Conservation (phyloP, 2,888 invertebrate species). For the Desoria tigrina region DNA sequence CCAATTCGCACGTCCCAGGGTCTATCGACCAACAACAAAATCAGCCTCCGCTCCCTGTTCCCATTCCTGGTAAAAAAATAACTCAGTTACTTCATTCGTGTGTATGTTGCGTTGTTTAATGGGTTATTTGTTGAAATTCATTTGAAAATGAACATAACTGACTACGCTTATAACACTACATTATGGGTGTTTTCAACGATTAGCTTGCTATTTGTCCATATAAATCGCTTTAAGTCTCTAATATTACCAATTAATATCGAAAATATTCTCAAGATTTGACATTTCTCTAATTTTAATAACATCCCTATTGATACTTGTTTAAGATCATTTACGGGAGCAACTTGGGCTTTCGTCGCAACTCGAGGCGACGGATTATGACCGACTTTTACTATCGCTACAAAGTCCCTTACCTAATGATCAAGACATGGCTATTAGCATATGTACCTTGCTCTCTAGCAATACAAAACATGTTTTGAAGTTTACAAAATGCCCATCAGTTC, state of each 20-base stretch:
- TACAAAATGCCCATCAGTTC: slow-evolving; percentile 78
- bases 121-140: too few species aligned
- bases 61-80: slow-evolving; percentile 26
- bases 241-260: too few species aligned
- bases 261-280: too few species aligned
- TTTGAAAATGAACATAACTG: too few species aligned
- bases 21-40: slow-evolving; percentile 67
- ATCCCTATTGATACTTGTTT: too few species aligned
- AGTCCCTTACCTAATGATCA: slow-evolving; percentile 98
- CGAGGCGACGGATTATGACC: slow-evolving; percentile 69
- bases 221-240: too few species aligned
- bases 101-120: too few species aligned
- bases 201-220: not conserved
- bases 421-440: slow-evolving; percentile 96
- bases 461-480: slow-evolving; percentile 84
- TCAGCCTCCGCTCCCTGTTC: slow-evolving; percentile 23
- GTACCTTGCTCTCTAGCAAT: slow-evolving; percentile 91
- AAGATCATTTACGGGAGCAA: slow-evolving; percentile 28
- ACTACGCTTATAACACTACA: too few species aligned
- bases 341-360: slow-evolving; percentile 64
- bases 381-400: slow-evolving; percentile 83
- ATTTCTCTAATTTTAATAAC: too few species aligned
- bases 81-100: slow-evolving; percentile 1
- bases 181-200: too few species aligned
- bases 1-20: not conserved